A percentile compares a stretch with the other conserved stretches of the same genome.
Evolutionary conservation across 2,888 invertebrate species (phyloP).

Genomic region (Oxystoma pomonae): DNA sequence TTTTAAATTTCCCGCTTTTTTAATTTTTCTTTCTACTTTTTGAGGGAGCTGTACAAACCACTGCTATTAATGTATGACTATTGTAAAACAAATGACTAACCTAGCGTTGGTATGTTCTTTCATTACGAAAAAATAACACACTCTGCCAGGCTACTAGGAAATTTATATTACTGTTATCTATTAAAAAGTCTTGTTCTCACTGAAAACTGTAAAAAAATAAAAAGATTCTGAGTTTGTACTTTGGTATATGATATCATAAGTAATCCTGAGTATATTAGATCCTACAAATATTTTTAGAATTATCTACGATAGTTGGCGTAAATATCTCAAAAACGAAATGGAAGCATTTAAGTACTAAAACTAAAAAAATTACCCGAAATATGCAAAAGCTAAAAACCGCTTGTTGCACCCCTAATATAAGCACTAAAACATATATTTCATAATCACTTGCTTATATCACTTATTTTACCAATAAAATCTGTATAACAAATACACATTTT

Average conservation of each 20-base stretch:
- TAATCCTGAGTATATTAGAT: background rate
- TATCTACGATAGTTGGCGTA: background rate
- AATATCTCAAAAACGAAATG: background rate
- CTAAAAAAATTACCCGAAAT: background rate
- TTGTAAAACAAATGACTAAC: no score
- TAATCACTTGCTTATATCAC: background rate
- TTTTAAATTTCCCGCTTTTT: no score
- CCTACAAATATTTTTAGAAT: background rate
- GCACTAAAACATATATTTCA: background rate
- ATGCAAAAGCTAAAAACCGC: background rate
- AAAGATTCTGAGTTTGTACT: conserved; percentile 1
- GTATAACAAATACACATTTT: background rate
- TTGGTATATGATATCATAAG: conserved; percentile 3
- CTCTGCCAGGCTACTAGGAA: no score
- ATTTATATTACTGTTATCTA: no score
- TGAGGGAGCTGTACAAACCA: no score
- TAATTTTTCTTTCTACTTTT: no score
- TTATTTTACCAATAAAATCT: background rate
- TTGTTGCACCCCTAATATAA: background rate
- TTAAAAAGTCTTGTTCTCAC: no score
- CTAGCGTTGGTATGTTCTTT: no score
- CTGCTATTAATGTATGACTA: no score
- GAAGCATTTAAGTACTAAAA: background rate
- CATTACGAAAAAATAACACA: no score
- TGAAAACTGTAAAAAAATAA: background rate